phyloP scores from a whole-genome alignment of 2,888 invertebrate species.

The Brachyopa scutellaris region DNA sequence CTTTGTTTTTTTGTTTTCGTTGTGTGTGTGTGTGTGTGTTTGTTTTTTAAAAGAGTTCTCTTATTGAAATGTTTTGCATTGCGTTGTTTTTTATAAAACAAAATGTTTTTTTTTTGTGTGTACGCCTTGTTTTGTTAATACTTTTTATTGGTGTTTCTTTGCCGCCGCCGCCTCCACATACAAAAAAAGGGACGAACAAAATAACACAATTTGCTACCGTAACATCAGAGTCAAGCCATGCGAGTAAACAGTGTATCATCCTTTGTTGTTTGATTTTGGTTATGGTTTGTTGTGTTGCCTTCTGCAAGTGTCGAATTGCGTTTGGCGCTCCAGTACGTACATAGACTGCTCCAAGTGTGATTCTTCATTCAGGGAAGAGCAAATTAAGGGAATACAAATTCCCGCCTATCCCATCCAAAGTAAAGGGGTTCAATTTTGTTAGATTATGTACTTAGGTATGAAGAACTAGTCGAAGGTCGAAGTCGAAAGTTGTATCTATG shows the following conservation, averaged over 20 bases:
- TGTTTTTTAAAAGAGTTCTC: conserved; percentile 16
- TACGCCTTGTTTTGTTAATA: conserved; percentile 25
- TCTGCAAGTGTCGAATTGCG: conserved; percentile 7
- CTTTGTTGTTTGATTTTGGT: conserved; percentile 66
- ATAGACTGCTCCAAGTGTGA: not conserved
- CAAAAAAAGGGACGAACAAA: not conserved
- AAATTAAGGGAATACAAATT: not conserved
- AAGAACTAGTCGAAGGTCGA: no score
- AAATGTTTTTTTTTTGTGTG: conserved; percentile 8
- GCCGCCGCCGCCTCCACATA: not conserved
- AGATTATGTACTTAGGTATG: no score
- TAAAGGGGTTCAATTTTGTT: no score
- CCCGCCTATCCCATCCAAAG: no score
- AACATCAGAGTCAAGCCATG: conserved; percentile 36
- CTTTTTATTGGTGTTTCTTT: conserved; percentile 18
- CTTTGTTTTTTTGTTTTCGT: conserved; percentile 8
- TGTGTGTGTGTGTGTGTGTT: not conserved
- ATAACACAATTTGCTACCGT: conserved; percentile 56
- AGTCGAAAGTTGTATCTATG: no score
- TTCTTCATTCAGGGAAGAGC: conserved; percentile 25
- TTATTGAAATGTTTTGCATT: conserved; percentile 52
- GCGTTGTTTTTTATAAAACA: conserved; percentile 41
- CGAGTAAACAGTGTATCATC: conserved; percentile 46
- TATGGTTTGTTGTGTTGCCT: conserved; percentile 42
- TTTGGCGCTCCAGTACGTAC: not conserved